Conservation (phyloP, 2,888 invertebrate genomes). For the Drosophila sordidula region DNA sequence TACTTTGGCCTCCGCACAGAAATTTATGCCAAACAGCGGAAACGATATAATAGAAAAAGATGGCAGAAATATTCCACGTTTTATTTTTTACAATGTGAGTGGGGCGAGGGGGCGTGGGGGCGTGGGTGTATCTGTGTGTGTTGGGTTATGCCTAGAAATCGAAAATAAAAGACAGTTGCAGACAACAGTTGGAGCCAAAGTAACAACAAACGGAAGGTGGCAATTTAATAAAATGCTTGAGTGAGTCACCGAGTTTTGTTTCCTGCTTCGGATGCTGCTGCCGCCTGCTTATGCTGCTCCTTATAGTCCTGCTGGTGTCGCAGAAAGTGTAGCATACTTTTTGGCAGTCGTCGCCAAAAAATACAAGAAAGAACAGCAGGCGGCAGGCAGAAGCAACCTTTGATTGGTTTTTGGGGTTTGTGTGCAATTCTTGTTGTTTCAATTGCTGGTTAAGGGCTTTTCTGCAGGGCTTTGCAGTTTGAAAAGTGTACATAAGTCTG, state of each 20-base stretch:
- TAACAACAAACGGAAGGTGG: constrained; percentile 82
- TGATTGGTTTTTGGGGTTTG: constrained; percentile 53
- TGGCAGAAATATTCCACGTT: constrained; percentile 62
- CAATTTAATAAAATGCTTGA: constrained; percentile 84
- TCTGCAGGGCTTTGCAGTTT: constrained; percentile 33
- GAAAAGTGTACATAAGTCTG: constrained; percentile 4
- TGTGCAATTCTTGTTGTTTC: constrained; percentile 25
- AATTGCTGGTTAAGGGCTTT: constrained; percentile 27
- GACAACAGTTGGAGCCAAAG: constrained; percentile 35
- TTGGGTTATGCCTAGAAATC: constrained; percentile 64
- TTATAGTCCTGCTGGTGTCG: constrained; percentile 10
- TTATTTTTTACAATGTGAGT: constrained; percentile 7
- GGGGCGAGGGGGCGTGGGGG: neutral
- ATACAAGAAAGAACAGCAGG: constrained; percentile 16
- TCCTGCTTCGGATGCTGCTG: constrained; percentile 52
- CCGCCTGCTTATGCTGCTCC: constrained; percentile 13
- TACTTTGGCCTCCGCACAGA: constrained; percentile 42
- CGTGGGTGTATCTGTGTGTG: constrained; percentile 10
- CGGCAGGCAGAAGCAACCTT: constrained; percentile 44
- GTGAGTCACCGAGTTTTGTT: constrained; percentile 79
- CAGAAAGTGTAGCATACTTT: constrained; percentile 68
- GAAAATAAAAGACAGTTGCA: constrained; percentile 63
- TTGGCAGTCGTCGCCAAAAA: constrained; percentile 52
- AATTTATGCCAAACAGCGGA: constrained; percentile 72
- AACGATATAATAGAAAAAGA: constrained; percentile 78